Evolutionary conservation across 2,888 invertebrate species (phyloP), one percentile per base, ranked within the genome.

Genomic region (Rhopalosiphum nymphaeae): DNA sequence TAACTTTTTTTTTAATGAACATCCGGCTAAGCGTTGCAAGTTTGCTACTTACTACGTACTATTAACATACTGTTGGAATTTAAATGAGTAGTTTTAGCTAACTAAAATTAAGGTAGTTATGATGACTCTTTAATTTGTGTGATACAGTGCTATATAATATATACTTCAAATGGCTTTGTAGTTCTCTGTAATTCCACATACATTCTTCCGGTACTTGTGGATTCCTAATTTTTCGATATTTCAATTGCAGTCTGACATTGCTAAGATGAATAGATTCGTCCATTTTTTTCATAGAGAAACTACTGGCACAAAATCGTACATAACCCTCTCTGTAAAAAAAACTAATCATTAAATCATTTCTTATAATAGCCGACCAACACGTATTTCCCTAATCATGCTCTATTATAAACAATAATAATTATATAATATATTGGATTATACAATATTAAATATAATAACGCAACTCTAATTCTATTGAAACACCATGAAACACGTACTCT

Each of bases 131-230:
- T 67, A 67, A 67, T 67, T n/a, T 88, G 42, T 42, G 36, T 5
- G 78, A 57, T 42, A 57, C 13, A 13, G 16, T 61, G 53, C 10
- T 95, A 95, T 95, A 96, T 78, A 78, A 4, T 95, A 95, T 95
- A 96, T 78, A 78, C 96, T 96, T 96, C 87, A 96, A 95, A 95
- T 97, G 97, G 5, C 96, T 96, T 95, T 97, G 97, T 95, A 98
- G 98, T 94, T 97, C 97, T 57, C 97, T 96, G 95, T 97, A 97
- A 95, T 97, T 97, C 98, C 98, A 98, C 98, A 98, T 98, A 95
- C 98, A 98, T 95, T 97, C 97, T 53, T 96, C 96, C 0, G 98
- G 98, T 49, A 98, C 96, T 16, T 97, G 96, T 26, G 96, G 94
- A 96, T 97, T 97, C 85, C 97, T 96, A 89, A 95, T 95, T 93